Base-by-base conservation (phyloP, 2,113 vertebrate genomes). In the Cavia aperea region DNA sequence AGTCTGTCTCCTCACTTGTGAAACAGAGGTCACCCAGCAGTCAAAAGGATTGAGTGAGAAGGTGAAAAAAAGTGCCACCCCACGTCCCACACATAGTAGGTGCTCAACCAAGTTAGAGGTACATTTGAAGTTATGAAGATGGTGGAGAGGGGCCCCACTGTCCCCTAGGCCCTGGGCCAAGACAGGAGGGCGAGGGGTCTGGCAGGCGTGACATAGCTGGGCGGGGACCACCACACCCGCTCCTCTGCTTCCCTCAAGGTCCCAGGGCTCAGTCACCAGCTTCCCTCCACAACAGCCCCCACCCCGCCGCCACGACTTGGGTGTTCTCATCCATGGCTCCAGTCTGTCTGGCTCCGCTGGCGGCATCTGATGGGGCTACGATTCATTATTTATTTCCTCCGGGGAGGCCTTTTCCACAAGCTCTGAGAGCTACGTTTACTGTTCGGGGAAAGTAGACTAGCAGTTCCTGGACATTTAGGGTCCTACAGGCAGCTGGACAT, bases 311-410 rank as follows among this genome's bases (percentile, higher is more conserved):
- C 7, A 0, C 19, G 7, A 87, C 92, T 19, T 49, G 4, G 62
- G 60, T 93, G 95, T 70, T 88, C 95, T 96, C 95, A 95, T 90
- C 90, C 2, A 0, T 0, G 94, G 96, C 95, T 96, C 96, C 96
- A 97, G 96, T 2, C 96, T 79, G 96, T 94, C 96, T 97, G 95
- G 75, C 75, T 49, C 96, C 84, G 54, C 96, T 84, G 0, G 73
- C 21, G 1, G 93, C 93, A 19, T 91, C 60, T 36, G 88, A 84
- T 81, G 94, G n/a, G 92, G 39, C 83, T 62, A 18, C 15, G 1
- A 31, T 93, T 89, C 93, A 89, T 97, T 92, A 96, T 93, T 97
- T 89, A 93, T 96, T 94, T 96, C 91, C 93, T 94, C 91, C 24
- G 14, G 26, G 79, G 31, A 79, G 18, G 90, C 94, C 92, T 94